These are phyloP conservation scores for Palythoa grandiflora DNA, from an alignment of 92 coral and sea anemone genomes.

Conservation along the genomic window DNA sequence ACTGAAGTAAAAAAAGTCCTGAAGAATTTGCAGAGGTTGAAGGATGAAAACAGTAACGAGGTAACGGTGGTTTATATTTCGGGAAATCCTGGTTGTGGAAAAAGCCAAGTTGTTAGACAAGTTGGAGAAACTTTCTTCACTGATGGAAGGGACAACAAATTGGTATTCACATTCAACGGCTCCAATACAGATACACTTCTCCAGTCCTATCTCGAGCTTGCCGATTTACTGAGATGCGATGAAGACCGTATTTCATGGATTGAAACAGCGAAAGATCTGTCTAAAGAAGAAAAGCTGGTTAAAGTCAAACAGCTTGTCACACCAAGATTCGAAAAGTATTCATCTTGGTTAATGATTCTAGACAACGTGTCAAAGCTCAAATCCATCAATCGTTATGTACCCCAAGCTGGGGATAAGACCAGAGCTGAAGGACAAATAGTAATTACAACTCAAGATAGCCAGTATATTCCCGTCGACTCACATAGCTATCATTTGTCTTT, in stretches of 20 bases:
- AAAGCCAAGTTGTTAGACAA: neutral
- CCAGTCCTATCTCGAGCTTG: neutral
- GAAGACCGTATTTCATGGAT: neutral
- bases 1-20: neutral
- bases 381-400: neutral
- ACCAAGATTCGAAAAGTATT: neutral
- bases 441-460: constrained; percentile 57
- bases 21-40: neutral
- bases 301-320: neutral
- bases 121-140: neutral
- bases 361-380: neutral
- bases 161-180: neutral
- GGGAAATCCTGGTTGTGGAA: neutral
- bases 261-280: neutral
- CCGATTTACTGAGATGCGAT: neutral
- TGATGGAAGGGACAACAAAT: neutral
- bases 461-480: constrained; percentile 46
- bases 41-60: neutral
- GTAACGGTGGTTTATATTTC: neutral
- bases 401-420: constrained; percentile 12
- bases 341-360: neutral
- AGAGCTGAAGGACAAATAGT: constrained; percentile 51
- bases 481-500: constrained; percentile 42
- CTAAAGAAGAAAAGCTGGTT: neutral
- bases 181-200: neutral